These are phyloP conservation scores for Patella pellucida DNA, from an alignment of 2,888 invertebrate species.

Conservation along the genomic window DNA sequence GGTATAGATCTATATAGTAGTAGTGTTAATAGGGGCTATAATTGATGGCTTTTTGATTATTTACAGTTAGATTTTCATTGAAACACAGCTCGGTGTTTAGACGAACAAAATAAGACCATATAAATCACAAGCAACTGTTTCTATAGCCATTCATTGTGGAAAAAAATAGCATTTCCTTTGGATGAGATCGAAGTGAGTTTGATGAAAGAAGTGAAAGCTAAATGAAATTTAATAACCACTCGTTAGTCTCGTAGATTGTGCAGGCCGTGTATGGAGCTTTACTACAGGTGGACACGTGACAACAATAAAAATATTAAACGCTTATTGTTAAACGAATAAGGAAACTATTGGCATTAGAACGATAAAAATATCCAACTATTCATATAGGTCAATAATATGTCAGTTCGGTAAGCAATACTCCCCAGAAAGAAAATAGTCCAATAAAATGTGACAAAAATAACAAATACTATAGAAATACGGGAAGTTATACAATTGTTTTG, in stretches of 20 bases:
- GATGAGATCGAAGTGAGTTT: not conserved
- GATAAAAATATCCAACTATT: too few species aligned
- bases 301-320: too few species aligned
- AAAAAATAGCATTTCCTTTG: conserved; percentile 1
- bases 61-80: conserved; percentile 2
- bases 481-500: too few species aligned
- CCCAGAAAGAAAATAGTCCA: too few species aligned
- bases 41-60: conserved; percentile 9
- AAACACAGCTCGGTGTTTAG: not conserved
- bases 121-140: not conserved
- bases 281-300: too few species aligned
- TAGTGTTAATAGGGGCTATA: not conserved
- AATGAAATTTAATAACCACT: conserved; percentile 10
- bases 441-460: too few species aligned
- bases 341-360: too few species aligned
- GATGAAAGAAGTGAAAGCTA: not conserved
- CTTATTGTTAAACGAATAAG: too few species aligned
- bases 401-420: too few species aligned
- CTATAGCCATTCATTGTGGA: not conserved
- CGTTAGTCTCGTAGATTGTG: not conserved
- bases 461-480: too few species aligned
- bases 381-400: too few species aligned
- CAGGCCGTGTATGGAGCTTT: not conserved
- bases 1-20: not conserved
- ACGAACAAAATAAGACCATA: not conserved